phyloP scores from a whole-genome alignment of 2,797 vertebrate genomes.

The Acropternis orthonyx region DNA sequence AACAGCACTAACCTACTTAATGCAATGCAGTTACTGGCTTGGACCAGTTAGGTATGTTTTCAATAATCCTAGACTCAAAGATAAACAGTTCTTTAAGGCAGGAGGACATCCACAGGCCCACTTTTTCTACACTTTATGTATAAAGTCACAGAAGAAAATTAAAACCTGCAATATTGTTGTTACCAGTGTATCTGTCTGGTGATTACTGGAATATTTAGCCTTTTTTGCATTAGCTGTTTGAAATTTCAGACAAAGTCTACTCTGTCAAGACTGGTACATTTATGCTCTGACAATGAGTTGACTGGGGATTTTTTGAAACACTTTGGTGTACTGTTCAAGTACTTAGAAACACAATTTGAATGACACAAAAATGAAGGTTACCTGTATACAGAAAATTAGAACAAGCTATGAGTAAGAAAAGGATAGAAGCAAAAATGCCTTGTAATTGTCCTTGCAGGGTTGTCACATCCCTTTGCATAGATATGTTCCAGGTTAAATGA shows the following conservation, averaged over 20 bases:
- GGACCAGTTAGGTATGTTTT: background rate
- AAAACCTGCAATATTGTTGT: background rate
- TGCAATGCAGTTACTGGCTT: background rate
- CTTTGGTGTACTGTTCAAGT: background rate
- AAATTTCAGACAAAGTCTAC: background rate
- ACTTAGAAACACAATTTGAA: background rate
- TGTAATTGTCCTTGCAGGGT: background rate
- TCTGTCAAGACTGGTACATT: background rate
- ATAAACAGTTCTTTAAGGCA: background rate
- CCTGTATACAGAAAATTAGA: background rate
- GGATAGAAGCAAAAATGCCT: background rate
- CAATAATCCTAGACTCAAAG: background rate
- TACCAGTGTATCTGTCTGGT: background rate
- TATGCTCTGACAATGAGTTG: background rate
- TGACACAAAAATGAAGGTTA: background rate
- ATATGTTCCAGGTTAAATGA: background rate
- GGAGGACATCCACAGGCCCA: background rate
- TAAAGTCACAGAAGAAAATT: background rate
- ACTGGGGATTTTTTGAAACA: background rate
- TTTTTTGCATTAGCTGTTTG: background rate
- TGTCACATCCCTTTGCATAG: background rate
- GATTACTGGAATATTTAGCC: background rate
- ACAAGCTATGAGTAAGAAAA: background rate
- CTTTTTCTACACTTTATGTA: background rate
- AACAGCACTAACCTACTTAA: background rate